Base-by-base conservation (phyloP, 2,888 invertebrate genomes). In the Hemistola chrysoprasaria region DNA sequence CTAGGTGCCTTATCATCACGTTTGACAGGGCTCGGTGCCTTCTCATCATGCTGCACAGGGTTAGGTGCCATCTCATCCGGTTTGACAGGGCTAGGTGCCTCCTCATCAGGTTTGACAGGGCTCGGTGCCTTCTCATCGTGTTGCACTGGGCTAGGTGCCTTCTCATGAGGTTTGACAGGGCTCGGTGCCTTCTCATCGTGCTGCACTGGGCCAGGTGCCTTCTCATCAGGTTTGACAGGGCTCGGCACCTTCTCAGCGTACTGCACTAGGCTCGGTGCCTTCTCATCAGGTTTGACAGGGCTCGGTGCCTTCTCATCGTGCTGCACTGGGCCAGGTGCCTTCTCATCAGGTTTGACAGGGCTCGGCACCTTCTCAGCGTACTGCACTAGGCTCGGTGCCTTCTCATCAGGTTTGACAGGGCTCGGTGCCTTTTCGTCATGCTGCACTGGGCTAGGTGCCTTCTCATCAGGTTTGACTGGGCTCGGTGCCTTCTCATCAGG, bases 81-180 rank as follows among this genome's bases (percentile, higher is more conserved):
- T 5, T 46, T 40, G 0, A 23, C 24, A n/a, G 25, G 38, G 4
- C 28, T 43, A 3, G 29, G 10, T 1, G 16, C 21, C 22, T 9
- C 29, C 6, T 36, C 40, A 0, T 33, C 40, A 4, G n/a, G n/a
- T n/a, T 40, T 11, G n/a, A 26, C 16, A 3, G 44, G 37, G 27
- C 30, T 48, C 0, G 21, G 21, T 0, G 6, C 25, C 1, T 48
- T 51, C 1, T 35, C 30, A 1, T 47, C 41, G 2, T 26, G 20
- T 8, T 23, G 33, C 1, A 30, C 32, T 2, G 47, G 41, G 9
- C 45, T 56, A 0, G 40, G 28, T 6, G 28, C 22, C 9, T 48
- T 56, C 0, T 53, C 45, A 2, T 40, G 45, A 6, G 11, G 35
- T 4, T 49, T 40, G 2, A 33, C 25, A 3, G 30, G 22, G 29